Base-by-base conservation (phyloP, 2,113 vertebrate genomes). In the Rhipidura dahli region DNA sequence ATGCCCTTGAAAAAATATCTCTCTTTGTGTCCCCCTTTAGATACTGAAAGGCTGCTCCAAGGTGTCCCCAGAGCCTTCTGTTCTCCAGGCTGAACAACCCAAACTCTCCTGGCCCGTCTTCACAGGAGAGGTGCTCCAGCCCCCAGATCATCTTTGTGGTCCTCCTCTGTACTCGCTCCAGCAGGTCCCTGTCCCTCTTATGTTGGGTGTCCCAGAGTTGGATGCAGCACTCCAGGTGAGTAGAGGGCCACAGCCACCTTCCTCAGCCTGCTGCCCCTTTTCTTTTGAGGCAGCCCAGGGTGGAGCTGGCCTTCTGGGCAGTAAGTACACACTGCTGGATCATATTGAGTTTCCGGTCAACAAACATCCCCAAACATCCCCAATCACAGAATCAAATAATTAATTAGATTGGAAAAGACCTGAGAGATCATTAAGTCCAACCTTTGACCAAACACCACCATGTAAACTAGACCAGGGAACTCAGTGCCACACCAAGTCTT, bases 351-450 rank as follows among this genome's bases (percentile, higher is more conserved):
- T 88, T 64, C 57, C 35, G 37, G 50, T 57, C 31, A 64, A 26
- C 1, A 0, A 56, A 31, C 23, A 61, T 4, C 6, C 33, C 10
- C 26, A 56, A 64, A n/a, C n/a, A n/a, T n/a, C n/a, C n/a, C n/a
- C 17, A 63, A 70, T 37, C 7, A 44, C 33, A 45, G 11, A 64
- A 64, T 42, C 26, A 64, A 71, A 42, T 5, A 56, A 71, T 15
- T 35, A 35, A 54, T 22, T 64, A 22, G 31, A 7, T 33, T 56
- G 42, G 21, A 56, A 71, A 40, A 63, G 30, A 71, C 15, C 8
- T 20, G 28, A 35, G n/a, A 47, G 30, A 56, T 54, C 22, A 53
- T n/a, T 5, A 20, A 56, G 30, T 40, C 26, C 17, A 56, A 35
- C 26, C 16, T 80, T 47, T 47, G 40, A 61, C 47, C 18, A 17